Evolutionary conservation across 2,888 invertebrate species (phyloP).

Genomic region (Callyntrura sp.): DNA sequence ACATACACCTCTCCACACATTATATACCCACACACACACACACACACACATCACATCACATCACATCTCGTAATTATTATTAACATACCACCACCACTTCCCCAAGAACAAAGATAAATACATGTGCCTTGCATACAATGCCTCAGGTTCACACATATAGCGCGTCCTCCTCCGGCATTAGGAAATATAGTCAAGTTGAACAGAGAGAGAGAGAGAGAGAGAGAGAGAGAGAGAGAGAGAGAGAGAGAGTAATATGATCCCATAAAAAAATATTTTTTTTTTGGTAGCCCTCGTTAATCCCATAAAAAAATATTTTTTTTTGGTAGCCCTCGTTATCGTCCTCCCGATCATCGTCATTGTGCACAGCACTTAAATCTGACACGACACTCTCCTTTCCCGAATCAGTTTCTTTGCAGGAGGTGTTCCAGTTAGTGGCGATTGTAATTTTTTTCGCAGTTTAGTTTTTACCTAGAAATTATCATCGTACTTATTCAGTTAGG

Average conservation of each 20-base stretch:
- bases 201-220: too few species aligned
- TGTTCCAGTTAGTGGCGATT: constrained; percentile 61
- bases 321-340: not conserved
- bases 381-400: constrained; percentile 42
- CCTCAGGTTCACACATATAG: not conserved
- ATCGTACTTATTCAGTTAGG: not conserved
- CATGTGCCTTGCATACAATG: not conserved
- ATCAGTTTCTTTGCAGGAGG: constrained; percentile 63
- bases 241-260: constrained; percentile 46
- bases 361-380: constrained; percentile 38
- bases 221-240: too few species aligned
- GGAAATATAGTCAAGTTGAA: not conserved
- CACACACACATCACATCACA: not conserved
- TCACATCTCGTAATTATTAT: too few species aligned
- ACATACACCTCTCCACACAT: constrained; percentile 14
- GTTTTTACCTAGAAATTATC: not conserved
- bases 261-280: constrained; percentile 40
- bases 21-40: constrained; percentile 22
- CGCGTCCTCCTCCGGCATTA: not conserved
- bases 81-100: not conserved
- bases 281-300: constrained; percentile 18
- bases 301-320: not conserved
- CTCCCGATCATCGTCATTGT: not conserved
- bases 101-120: not conserved
- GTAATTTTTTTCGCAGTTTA: constrained; percentile 25